These are phyloP conservation scores for Cheracebus regulus DNA, from an alignment of 2,797 vertebrate species.

Conservation along the genomic window DNA sequence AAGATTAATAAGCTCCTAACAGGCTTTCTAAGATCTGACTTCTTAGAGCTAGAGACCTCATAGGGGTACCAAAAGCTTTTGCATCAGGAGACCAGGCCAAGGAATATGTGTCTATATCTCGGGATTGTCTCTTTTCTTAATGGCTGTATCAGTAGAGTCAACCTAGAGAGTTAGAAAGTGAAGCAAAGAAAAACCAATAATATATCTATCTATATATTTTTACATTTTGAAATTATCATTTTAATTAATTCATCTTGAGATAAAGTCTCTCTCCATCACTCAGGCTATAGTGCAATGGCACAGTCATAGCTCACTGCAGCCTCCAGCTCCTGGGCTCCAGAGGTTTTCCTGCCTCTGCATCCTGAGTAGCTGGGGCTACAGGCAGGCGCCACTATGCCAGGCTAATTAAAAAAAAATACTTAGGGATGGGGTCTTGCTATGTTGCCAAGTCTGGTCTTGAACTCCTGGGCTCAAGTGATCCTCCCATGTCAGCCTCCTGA, in stretches of 20 bases:
- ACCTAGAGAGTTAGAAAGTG: neutral
- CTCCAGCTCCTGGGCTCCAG: neutral
- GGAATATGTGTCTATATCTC: neutral
- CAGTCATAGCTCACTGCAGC: neutral
- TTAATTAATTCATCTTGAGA: neutral
- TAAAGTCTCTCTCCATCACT: neutral
- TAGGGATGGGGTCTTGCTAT: neutral
- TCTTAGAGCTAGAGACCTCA: neutral
- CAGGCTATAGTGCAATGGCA: neutral
- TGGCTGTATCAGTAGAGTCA: neutral
- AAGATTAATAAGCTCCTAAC: neutral
- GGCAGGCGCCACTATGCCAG: neutral
- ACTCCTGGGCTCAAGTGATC: neutral
- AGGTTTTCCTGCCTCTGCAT: neutral
- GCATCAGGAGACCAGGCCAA: neutral
- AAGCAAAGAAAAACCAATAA: neutral
- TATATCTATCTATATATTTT: neutral
- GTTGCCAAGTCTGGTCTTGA: neutral
- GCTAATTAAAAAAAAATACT: neutral
- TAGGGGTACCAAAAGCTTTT: neutral
- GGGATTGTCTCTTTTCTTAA: neutral
- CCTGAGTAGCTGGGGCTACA: neutral
- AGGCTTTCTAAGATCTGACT: neutral
- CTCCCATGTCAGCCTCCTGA: neutral
- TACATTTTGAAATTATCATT: neutral